Conservation (phyloP, 2,113 vertebrate species). For the Callopanchax toddi region DNA sequence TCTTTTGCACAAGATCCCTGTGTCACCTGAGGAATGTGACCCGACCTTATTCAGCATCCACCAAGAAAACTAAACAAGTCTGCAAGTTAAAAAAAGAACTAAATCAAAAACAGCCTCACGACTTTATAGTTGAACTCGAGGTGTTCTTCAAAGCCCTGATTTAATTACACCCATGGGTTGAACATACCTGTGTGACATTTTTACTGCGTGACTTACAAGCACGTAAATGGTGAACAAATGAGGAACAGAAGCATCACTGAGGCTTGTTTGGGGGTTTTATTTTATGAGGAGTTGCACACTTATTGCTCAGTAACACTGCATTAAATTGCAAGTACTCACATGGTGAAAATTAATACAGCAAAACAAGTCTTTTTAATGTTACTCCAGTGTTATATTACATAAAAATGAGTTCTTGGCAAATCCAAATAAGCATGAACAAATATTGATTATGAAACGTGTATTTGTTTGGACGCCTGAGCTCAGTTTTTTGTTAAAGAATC, state of each 20-base stretch:
- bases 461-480: conserved; percentile 4
- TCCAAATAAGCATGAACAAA: background rate
- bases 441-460: conserved; percentile 8
- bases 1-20: conserved; percentile 42
- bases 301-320: conserved; percentile 15
- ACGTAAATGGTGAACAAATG: conserved; percentile 56
- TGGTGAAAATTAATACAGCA: background rate
- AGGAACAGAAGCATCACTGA: conserved; percentile 43
- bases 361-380: conserved; percentile 10
- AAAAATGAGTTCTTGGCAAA: no score
- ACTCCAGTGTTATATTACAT: background rate
- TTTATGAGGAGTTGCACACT: conserved; percentile 21
- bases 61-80: conserved; percentile 61
- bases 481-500: no score
- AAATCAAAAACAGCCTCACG: conserved; percentile 69
- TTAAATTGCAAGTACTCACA: background rate
- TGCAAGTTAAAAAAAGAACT: no score
- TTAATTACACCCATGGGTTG: conserved; percentile 52
- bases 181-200: conserved; percentile 52
- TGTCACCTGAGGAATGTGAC: conserved; percentile 76
- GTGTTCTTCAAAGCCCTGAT: conserved; percentile 60
- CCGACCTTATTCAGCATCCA: conserved; percentile 54
- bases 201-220: conserved; percentile 68
- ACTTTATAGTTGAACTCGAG: conserved; percentile 19
- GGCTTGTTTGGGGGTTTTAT: conserved; percentile 25